Base-by-base conservation (phyloP, 2,888 invertebrate genomes). In the Zelleria hepariella region DNA sequence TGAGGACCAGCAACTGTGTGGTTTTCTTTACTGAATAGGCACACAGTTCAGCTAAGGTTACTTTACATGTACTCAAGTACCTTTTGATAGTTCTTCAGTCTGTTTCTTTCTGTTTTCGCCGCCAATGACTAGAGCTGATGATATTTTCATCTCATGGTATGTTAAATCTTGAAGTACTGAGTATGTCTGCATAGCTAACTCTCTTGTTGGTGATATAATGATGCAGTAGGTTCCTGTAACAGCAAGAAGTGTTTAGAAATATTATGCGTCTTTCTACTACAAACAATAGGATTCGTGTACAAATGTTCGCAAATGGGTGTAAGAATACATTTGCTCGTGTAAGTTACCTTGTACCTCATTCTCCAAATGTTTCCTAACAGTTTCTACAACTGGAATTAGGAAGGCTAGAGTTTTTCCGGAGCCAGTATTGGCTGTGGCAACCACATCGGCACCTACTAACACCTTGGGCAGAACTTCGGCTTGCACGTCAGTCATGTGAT, bases 371-470 rank as follows among this genome's bases (percentile, higher is more conserved):
- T 95, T 96, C 70, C 93, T 89, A 59, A 97, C 93, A 57, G 95
- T 86, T 82, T 99, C 98, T n/a, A 99, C 90, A 8, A 94, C 94
- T 5, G 99, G 99, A 63, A 99, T 93, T 0, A 99, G 91, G 77
- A 99, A 99, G 0, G 98, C 97, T 60, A 99, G 82, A 0, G 99
- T 99, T 89, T 99, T 99, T 57, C 98, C 98, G 60, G 98, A 98
- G 0, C 99, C 99, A 15, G 99, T 99, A 84, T 96, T 96, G 0
- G 99, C 99, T 59, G 97, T 94, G 25, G 97, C 98, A 24, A 99
- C 95, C 61, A 99, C 86, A 90, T 99, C 98, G 63, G 94, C 88
- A 2, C 98, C 98, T 77, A 96, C 94, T 58, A 99, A 80, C 24
- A 98, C 90, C 52, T 94, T 93, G 0, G 97, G 96, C 72, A 99